A percentile compares a stretch with the other conserved stretches of the same genome.
These are phyloP conservation scores for Momotus momota DNA, from an alignment of 2,797 vertebrate species.

Conservation along the genomic window DNA sequence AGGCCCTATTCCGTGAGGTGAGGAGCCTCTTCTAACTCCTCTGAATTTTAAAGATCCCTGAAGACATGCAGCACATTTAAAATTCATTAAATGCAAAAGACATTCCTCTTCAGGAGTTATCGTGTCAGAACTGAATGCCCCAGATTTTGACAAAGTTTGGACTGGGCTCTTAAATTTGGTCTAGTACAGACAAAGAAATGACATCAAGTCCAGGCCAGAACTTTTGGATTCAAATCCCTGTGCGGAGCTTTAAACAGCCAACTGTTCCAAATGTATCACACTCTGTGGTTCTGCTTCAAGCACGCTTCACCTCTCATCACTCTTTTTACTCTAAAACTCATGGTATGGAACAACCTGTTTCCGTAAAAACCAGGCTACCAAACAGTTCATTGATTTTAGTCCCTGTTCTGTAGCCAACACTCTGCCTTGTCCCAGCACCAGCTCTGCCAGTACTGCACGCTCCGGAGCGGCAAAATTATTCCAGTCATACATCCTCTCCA, in stretches of 20 bases:
- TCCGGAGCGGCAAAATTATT: slow-evolving; percentile 2
- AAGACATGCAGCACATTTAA: slow-evolving; percentile 37
- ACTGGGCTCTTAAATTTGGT: not conserved
- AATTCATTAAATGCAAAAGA: slow-evolving; percentile 63
- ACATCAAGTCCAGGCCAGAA: not conserved
- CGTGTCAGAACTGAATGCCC: not conserved
- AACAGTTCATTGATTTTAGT: not conserved
- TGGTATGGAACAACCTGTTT: not conserved
- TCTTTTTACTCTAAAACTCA: not conserved
- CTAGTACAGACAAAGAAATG: not conserved
- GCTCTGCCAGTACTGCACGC: not conserved
- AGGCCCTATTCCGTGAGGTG: not conserved
- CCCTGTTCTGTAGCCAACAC: not conserved
- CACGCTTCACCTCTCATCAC: not conserved
- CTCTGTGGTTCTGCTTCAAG: not conserved
- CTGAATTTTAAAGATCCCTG: slow-evolving; percentile 51
- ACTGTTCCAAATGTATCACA: not conserved
- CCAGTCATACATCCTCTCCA: slow-evolving; percentile 5
- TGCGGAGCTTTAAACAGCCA: not conserved
- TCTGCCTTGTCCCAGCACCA: not conserved
- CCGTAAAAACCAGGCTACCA: not conserved
- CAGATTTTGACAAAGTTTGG: slow-evolving; percentile 23
- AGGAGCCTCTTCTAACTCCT: slow-evolving; percentile 18
- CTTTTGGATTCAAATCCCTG: not conserved
- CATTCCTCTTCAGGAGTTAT: not conserved